Evolutionary conservation across 2,113 vertebrate species (phyloP), one percentile per base, ranked within the genome.

Genomic region (Lasiurus borealis): DNA sequence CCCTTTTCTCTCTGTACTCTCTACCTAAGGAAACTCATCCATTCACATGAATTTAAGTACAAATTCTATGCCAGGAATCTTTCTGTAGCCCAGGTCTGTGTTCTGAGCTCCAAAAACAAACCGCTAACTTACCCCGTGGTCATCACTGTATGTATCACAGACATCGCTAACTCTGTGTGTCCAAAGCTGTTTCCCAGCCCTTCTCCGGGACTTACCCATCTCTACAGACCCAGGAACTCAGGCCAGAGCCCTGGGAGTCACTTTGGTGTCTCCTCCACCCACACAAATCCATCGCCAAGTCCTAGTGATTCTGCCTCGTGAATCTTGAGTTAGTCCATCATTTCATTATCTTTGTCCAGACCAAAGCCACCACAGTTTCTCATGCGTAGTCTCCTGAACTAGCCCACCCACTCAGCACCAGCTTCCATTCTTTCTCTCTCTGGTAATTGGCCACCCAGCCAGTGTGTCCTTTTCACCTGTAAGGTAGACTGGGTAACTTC

Each of bases 321-420:
- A n/a, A 54, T 44, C 83, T 34, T 21, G 29, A 46, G 12, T 46
- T 21, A 5, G 12, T 68, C 62, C 48, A 15, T 59, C 52, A 48
- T 59, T 14, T 27, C 31, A 5, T 40, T 19, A 6, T 68, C 31
- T 44, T 25, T 10, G 23, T 15, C 44, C 48, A 8, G 1, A 36
- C 36, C 2, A 1, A 66, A 40, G n/a, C 36, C 57, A 4, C 34
- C 25, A 0, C 29, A 6, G 9, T 9, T 0, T 11, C 6, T 25
- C 31, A 13, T 7, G 7, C 6, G 3, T 57, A 16, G 46, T 19
- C 57, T 9, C 15, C 85, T 3, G 8, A 59, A 36, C n/a, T 10
- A 40, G 52, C 18, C 21, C 14, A 31, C 77, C 85, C 21, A 6
- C 34, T 62, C 36, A 13, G 14, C 8, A 23, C 25, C 80, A 23